These are phyloP conservation scores for Simalia tracyae DNA, from an alignment of 2,797 vertebrate genomes.

Conservation along the genomic window DNA sequence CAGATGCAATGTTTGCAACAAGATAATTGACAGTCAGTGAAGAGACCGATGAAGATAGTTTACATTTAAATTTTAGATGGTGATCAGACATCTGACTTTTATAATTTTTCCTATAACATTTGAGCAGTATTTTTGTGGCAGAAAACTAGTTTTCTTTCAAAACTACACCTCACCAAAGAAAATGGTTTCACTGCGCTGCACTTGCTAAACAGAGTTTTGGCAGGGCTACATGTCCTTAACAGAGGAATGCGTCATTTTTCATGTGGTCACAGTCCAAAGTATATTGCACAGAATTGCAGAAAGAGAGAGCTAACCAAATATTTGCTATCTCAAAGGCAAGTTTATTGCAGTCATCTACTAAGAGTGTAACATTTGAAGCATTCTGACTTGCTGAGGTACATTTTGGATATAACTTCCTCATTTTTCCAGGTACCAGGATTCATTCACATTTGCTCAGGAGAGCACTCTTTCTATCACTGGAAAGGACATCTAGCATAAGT, in stretches of 20 bases:
- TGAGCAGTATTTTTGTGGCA: background rate
- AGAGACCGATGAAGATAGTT: background rate
- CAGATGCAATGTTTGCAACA: background rate
- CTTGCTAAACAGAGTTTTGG: constrained; percentile 33
- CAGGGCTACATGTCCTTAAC: constrained; percentile 44
- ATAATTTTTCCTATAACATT: background rate
- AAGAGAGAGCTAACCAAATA: constrained; percentile 37
- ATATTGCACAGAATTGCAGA: constrained; percentile 7
- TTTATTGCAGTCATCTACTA: constrained; percentile 45
- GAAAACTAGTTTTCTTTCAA: background rate
- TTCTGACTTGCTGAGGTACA: constrained; percentile 67
- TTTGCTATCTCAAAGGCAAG: constrained; percentile 27
- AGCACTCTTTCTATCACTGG: constrained; percentile 63
- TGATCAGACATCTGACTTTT: background rate
- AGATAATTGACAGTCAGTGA: background rate
- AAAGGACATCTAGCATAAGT: constrained; percentile 70
- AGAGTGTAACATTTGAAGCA: constrained; percentile 45
- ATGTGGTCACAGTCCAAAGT: constrained; percentile 37
- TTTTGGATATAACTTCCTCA: constrained; percentile 54
- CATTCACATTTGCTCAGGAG: constrained; percentile 69
- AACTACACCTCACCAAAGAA: background rate
- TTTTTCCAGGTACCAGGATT: constrained; percentile 67
- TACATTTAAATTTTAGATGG: background rate
- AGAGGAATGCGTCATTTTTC: constrained; percentile 50
- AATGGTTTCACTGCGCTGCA: constrained; percentile 17